Conservation (phyloP, 2,888 invertebrate species). For the Lithosia quadra region DNA sequence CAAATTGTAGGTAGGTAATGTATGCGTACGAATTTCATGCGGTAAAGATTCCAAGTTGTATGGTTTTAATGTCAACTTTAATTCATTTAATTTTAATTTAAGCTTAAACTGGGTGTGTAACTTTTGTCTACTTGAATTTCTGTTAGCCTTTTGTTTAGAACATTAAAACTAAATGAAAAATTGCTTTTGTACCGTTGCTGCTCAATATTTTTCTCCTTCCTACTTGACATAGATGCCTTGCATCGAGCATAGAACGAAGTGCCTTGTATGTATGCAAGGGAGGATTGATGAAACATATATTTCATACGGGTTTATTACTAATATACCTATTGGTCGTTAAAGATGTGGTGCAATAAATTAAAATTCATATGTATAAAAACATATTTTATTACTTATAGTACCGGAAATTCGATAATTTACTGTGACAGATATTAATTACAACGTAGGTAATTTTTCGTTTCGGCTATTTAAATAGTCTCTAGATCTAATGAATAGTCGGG, state of each 20-base stretch:
- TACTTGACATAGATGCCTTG: neutral
- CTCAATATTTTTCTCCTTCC: too few species aligned
- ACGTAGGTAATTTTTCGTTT: conserved; percentile 78
- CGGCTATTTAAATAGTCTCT: conserved; percentile 85
- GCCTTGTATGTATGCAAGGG: neutral
- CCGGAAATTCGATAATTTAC: conserved; percentile 86
- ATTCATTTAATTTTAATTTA: neutral
- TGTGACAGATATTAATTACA: conserved; percentile 83
- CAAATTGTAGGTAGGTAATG: neutral
- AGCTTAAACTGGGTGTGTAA: neutral
- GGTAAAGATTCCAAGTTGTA: neutral
- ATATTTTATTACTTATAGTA: conserved; percentile 84
- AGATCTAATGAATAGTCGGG: conserved; percentile 77
- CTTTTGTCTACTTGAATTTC: too few species aligned
- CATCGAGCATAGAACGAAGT: too few species aligned
- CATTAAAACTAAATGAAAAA: neutral
- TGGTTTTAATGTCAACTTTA: neutral
- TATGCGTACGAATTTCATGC: neutral
- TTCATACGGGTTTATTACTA: conserved; percentile 4
- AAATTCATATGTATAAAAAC: conserved; percentile 69
- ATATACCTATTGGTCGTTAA: neutral
- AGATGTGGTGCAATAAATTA: conserved; percentile 36
- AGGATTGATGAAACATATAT: neutral
- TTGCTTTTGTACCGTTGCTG: too few species aligned
- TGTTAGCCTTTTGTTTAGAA: neutral